phyloP scores from a whole-genome alignment of 2,797 vertebrate genomes.

The Sebastes variabilis region DNA sequence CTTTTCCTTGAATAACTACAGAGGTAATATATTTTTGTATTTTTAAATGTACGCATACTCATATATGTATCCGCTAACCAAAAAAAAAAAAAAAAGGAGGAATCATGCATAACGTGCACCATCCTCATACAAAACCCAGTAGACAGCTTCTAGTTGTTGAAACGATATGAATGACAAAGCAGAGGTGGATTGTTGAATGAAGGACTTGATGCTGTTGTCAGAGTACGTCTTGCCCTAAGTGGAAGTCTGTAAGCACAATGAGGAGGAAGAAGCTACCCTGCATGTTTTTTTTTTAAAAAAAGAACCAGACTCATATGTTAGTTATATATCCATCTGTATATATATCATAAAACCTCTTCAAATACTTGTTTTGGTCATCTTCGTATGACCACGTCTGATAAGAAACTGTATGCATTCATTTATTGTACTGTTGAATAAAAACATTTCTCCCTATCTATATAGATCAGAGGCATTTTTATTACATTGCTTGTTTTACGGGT shows the following conservation, averaged over 20 bases:
- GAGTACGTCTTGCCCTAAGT: conserved; percentile 12
- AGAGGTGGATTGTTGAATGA: conserved; percentile 57
- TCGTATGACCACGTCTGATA: conserved; percentile 68
- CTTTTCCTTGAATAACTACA: conserved; percentile 81
- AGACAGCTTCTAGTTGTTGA: conserved; percentile 65
- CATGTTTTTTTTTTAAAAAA: conserved; percentile 63
- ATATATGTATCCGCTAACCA: conserved; percentile 70
- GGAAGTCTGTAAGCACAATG: conserved; percentile 73
- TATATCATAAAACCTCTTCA: conserved; percentile 43
- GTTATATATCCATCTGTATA: conserved; percentile 57
- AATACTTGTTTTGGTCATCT: conserved; percentile 68
- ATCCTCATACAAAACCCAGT: conserved; percentile 57
- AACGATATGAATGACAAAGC: conserved; percentile 59
- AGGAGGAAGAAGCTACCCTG: conserved; percentile 57
- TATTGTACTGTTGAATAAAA: conserved; percentile 88
- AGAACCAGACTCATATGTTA: conserved; percentile 50
- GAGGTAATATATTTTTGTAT: conserved; percentile 87
- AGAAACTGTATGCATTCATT: conserved; percentile 83
- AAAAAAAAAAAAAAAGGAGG: conserved; percentile 43
- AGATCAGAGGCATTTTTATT: not conserved
- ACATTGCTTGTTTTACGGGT: not conserved
- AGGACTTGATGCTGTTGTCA: conserved; percentile 51
- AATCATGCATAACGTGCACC: conserved; percentile 36
- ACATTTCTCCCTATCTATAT: conserved; percentile 74
- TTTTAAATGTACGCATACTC: conserved; percentile 76